Percentiles rank a stretch among this genome's conserved stretches.
phyloP scores from a whole-genome alignment of 2,888 invertebrate species.

The Dexiosoma caninum region DNA sequence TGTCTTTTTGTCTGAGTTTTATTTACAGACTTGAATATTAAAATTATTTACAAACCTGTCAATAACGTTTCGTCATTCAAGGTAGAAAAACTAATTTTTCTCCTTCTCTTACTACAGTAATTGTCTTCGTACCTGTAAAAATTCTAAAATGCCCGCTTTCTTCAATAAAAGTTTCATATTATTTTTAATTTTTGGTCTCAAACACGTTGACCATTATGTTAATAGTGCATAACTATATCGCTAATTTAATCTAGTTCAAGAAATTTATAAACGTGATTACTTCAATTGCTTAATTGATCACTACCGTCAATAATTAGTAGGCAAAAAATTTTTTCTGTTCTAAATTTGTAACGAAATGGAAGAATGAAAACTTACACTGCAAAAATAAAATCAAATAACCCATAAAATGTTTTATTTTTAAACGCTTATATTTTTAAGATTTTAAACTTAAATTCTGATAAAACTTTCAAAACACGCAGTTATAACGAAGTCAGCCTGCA shows the following conservation, averaged over 20 bases:
- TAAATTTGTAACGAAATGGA: constrained; percentile 29
- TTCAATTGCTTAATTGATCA: constrained; percentile 51
- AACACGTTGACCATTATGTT: constrained; percentile 54
- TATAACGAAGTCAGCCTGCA: constrained; percentile 20
- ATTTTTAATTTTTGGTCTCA: background rate
- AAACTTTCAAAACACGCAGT: constrained; percentile 54
- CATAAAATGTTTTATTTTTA: constrained; percentile 5
- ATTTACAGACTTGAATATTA: background rate
- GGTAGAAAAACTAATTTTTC: background rate
- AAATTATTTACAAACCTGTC: background rate
- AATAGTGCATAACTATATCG: constrained; percentile 62
- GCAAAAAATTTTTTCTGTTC: constrained; percentile 37
- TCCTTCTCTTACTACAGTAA: background rate
- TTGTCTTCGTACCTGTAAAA: background rate
- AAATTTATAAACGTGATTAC: constrained; percentile 52
- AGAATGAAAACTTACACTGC: constrained; percentile 4
- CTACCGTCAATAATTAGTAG: constrained; percentile 43
- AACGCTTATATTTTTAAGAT: background rate
- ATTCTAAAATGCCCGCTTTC: constrained; percentile 1
- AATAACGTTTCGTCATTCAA: background rate
- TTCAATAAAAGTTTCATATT: constrained; percentile 39
- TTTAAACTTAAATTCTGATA: constrained; percentile 51
- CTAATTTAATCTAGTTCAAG: constrained; percentile 51
- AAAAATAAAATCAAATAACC: background rate
- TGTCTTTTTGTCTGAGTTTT: background rate